Evolutionary conservation across 2,888 invertebrate species (phyloP).

Genomic region (Corbicula japonica): DNA sequence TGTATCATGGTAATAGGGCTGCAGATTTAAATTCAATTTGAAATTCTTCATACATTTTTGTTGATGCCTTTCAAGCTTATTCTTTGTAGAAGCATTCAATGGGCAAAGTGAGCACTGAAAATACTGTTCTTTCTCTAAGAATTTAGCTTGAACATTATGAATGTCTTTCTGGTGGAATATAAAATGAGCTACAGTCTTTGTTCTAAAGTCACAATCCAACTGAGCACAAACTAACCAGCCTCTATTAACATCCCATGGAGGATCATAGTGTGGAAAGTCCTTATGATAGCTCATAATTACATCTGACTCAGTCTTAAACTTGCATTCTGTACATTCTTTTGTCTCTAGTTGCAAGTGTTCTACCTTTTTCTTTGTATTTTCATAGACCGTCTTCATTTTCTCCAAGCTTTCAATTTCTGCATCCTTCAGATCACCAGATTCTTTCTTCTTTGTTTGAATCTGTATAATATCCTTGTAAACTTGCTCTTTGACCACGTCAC

Average conservation of each 20-base stretch:
- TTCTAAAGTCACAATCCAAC: slow-evolving; percentile 91
- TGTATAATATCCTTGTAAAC: slow-evolving; percentile 96
- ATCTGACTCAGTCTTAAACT: slow-evolving; percentile 77
- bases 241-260: slow-evolving; percentile 59
- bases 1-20: slow-evolving; percentile 88
- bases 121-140: slow-evolving; percentile 94
- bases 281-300: slow-evolving; percentile 91
- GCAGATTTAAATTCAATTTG: slow-evolving; percentile 93
- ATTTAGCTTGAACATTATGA: slow-evolving; percentile 93
- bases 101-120: slow-evolving; percentile 97
- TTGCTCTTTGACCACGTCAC: slow-evolving; percentile 95
- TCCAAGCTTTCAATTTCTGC: slow-evolving; percentile 89
- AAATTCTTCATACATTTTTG: slow-evolving; percentile 96
- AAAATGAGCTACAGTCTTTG: slow-evolving; percentile 89
- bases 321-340: slow-evolving; percentile 74
- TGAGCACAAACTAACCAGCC: slow-evolving; percentile 91
- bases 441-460: slow-evolving; percentile 93
- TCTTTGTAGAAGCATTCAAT: slow-evolving; percentile 97
- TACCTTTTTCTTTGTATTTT: slow-evolving; percentile 77
- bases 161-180: slow-evolving; percentile 96
- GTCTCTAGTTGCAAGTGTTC: slow-evolving; percentile 74
- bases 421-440: slow-evolving; percentile 87
- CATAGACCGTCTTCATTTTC: slow-evolving; percentile 89
- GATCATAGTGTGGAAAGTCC: slow-evolving; percentile 79
- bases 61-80: slow-evolving; percentile 95